Percentiles rank a stretch among this genome's conserved stretches.
Conservation (phyloP, 2,797 vertebrate species). For the Coilia nasus region DNA sequence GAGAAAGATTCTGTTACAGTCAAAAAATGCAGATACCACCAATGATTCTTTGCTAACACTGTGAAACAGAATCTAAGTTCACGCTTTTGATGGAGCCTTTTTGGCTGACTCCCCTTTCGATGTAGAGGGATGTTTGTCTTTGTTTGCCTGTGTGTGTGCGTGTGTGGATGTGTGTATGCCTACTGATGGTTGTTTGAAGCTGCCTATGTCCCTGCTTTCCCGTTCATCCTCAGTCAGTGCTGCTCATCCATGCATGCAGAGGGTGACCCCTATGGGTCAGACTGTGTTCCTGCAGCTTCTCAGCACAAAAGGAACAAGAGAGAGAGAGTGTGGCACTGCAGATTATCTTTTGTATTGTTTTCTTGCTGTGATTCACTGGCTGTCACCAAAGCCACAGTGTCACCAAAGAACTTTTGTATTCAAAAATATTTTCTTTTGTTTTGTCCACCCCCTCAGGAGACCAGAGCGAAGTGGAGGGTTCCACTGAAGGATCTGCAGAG, state of each 20-base stretch:
- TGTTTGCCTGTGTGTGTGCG: background rate
- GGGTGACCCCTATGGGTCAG: conserved; percentile 57
- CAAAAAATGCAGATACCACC: background rate
- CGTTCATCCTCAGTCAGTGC: background rate
- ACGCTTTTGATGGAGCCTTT: background rate
- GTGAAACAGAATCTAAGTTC: background rate
- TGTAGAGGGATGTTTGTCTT: background rate
- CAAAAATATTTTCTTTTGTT: conserved; percentile 5
- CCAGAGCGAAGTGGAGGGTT: conserved; percentile 48
- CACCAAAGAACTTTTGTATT: background rate
- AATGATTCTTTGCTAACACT: background rate
- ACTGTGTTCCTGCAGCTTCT: conserved; percentile 38
- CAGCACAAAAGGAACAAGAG: conserved; percentile 31
- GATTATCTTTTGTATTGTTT: conserved; percentile 13
- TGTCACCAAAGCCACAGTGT: background rate
- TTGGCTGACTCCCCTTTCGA: background rate
- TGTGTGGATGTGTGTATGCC: background rate
- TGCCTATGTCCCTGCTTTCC: background rate
- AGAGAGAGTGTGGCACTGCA: background rate
- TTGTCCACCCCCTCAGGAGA: conserved; percentile 36
- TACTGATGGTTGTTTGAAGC: background rate
- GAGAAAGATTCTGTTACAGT: background rate
- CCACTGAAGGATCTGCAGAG: conserved; percentile 44
- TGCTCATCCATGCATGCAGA: conserved; percentile 38
- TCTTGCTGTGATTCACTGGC: background rate